Evolutionary conservation across 2,113 vertebrate genomes (phyloP), one percentile per base, ranked within the genome.

Genomic region (Mustela nigripes): DNA sequence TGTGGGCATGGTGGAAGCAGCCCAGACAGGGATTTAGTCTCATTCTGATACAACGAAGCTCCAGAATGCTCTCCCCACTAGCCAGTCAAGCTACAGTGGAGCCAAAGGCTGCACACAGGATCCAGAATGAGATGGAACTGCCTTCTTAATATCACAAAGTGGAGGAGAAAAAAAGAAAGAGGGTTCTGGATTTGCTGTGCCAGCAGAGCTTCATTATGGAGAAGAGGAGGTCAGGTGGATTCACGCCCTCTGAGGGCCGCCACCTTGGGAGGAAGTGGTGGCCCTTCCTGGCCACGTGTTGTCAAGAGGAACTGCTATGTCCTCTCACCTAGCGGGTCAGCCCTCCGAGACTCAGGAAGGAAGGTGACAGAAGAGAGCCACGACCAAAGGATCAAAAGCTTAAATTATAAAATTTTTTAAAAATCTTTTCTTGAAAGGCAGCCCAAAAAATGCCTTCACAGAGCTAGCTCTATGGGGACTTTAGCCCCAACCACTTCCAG

Each of bases 341-440:
- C 12, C 48, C n/a, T 83, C 80, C 74, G 33, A 73, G 73, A 76
- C 48, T 84, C 67, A 88, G 92, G 60, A 86, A 84, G 89, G 53
- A 84, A 83, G 67, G 89, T 22, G 53, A 82, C 58, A 93, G 78
- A 73, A 83, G 31, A 95, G 12, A 95, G 26, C 31, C 11, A 42
- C 48, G 74, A 76, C 39, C n/a, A 28, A 93, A 42, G 84, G 73
- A 95, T 79, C 83, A 93, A 95, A 95, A 63, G 79, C 74, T 58
- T 82, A 83, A 67, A 92, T 58, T 56, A 92, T 31, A 93, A 42
- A 24, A 42, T 0, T 9, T 7, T 48, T 48, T 1, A 5, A 42
- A 42, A 42, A 42, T 11, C 28, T 16, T 15, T 16, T 81, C 28
- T 33, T 76, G 76, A 89, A 96, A 96, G 81, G 31, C 80, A 84